Evolutionary conservation across 2,888 invertebrate genomes (phyloP).

Genomic region (Theretra japonica): DNA sequence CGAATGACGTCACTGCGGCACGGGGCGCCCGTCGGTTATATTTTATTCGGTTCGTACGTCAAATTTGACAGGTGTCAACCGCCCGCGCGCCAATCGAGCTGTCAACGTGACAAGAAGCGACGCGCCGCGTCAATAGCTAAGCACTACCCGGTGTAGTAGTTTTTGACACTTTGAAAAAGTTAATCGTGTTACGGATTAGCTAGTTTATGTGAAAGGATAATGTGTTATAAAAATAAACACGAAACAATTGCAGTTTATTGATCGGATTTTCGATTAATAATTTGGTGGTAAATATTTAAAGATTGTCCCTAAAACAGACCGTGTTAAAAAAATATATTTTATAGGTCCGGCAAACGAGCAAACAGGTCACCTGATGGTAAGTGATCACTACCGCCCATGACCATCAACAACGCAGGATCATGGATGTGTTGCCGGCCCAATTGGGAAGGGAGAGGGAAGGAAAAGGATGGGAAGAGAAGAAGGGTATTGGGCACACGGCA

Average conservation of each 20-base stretch:
- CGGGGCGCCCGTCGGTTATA: constrained; percentile 49
- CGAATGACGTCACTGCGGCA: constrained; percentile 58
- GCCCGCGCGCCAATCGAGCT: constrained; percentile 36
- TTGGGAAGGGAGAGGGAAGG: no score
- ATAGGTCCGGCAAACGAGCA: no score
- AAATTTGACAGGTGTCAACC: constrained; percentile 58
- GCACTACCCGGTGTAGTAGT: not conserved
- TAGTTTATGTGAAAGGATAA: not conserved
- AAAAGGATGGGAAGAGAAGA: no score
- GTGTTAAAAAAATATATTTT: not conserved
- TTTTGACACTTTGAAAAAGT: not conserved
- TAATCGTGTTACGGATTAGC: no score
- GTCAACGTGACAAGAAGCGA: constrained; percentile 19
- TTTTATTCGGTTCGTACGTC: constrained; percentile 61
- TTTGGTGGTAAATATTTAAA: no score
- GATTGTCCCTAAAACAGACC: no score
- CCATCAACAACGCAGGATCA: no score
- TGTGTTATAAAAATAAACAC: not conserved
- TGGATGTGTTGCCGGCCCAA: no score
- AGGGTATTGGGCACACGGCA: no score
- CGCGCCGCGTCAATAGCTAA: constrained; percentile 27
- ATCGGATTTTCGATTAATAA: not conserved
- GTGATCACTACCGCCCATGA: no score
- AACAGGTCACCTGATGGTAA: no score
- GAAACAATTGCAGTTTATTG: not conserved